Percentiles rank a stretch among this genome's conserved stretches.
Conservation (phyloP, 2,113 vertebrate species). For the Erythrolamprus reginae region DNA sequence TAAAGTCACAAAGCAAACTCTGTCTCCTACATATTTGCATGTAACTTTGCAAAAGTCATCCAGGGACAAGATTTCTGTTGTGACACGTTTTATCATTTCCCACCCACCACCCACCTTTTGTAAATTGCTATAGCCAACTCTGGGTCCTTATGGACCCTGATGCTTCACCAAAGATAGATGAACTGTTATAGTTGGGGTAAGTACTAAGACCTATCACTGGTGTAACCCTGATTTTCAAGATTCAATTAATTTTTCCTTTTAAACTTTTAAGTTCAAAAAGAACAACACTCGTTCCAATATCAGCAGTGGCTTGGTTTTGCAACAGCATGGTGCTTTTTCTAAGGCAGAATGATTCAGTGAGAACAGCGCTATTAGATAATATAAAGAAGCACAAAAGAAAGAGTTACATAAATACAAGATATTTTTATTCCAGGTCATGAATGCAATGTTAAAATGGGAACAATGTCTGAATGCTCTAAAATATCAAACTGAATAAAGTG, state of each 20-base stretch:
- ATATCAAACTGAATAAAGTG: not conserved
- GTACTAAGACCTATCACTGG: not conserved
- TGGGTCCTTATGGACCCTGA: not conserved
- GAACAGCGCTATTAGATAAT: not conserved
- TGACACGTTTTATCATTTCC: not conserved
- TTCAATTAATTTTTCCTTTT: not conserved
- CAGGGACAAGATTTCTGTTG: not conserved
- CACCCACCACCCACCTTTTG: not conserved
- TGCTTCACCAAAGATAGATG: not conserved
- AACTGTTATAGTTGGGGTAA: not conserved
- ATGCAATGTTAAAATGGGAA: constrained; percentile 3
- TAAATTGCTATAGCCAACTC: not conserved
- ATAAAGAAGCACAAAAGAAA: constrained; percentile 3
- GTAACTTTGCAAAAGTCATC: not conserved
- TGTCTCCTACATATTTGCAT: not conserved
- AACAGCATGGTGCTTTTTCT: not conserved
- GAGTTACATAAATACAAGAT: not conserved
- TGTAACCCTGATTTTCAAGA: not conserved
- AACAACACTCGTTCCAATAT: not conserved
- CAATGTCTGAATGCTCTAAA: not conserved
- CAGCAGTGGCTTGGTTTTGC: not conserved
- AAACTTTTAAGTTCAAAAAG: not conserved
- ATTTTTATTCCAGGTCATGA: not conserved
- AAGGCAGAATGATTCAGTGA: not conserved
- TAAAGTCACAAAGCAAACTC: not conserved